Conservation (phyloP, 2,888 invertebrate genomes). For the Willowsia nigromaculata region DNA sequence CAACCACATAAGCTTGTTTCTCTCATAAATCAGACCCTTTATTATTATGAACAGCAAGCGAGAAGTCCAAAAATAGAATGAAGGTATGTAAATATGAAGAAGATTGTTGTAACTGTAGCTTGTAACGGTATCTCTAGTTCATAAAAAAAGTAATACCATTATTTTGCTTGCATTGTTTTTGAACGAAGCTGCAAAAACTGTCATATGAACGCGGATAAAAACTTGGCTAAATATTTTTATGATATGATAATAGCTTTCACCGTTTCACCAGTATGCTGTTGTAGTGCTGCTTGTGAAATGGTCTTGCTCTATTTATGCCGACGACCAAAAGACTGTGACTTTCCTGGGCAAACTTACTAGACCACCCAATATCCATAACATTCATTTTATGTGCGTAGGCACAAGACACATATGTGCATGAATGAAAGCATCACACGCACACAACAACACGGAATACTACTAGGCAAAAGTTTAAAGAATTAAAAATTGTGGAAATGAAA, state of each 20-base stretch:
- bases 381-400: not conserved
- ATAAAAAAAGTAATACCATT: not conserved
- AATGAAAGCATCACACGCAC: not conserved
- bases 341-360: not conserved
- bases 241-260: conserved; percentile 11
- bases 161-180: not conserved
- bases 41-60: not conserved
- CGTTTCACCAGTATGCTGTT: not conserved
- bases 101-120: not conserved
- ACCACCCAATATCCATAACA: not conserved
- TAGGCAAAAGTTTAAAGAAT: not conserved
- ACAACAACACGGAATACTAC: too few relatives aligned
- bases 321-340: not conserved
- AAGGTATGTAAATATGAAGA: not conserved
- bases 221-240: conserved; percentile 21
- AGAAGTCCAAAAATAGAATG: not conserved
- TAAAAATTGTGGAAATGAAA: not conserved
- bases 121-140: not conserved
- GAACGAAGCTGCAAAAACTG: not conserved
- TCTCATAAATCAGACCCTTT: conserved; percentile 43
- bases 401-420: not conserved
- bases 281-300: not conserved
- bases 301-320: not conserved
- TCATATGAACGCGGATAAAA: not conserved
- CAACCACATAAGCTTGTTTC: conserved; percentile 4